phyloP scores from a whole-genome alignment of 2,888 invertebrate species.

The Ormyrus pomaceus region DNA sequence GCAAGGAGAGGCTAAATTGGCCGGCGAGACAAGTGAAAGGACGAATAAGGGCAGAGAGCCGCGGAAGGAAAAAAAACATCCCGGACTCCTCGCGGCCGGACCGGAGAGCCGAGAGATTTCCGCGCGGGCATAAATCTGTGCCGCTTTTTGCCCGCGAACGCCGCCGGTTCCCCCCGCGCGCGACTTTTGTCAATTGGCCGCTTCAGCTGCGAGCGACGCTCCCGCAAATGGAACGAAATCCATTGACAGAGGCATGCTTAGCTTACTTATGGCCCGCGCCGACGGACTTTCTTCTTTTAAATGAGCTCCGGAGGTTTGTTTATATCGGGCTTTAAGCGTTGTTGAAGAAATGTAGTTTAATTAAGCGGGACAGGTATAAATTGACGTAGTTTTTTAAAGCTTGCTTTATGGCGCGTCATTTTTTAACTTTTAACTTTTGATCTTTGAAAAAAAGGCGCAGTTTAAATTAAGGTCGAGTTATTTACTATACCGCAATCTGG shows the following conservation, averaged over 20 bases:
- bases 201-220: constrained; percentile 33
- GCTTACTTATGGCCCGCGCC: not conserved
- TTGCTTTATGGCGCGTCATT: too few species aligned
- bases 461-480: too few species aligned
- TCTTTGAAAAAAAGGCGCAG: too few species aligned
- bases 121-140: constrained; percentile 50
- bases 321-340: not conserved
- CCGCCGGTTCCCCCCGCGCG: not conserved
- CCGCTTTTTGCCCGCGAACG: constrained; percentile 28
- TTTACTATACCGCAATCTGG: too few species aligned
- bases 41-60: constrained; percentile 42
- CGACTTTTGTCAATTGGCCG: constrained; percentile 35
- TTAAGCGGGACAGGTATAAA: too few species aligned
- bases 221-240: constrained; percentile 21
- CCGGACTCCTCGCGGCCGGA: not conserved
- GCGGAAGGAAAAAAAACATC: not conserved
- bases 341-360: not conserved
- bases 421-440: too few species aligned
- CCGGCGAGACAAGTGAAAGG: constrained; percentile 53
- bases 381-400: too few species aligned
- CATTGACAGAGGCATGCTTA: constrained; percentile 47
- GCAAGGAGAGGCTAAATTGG: constrained; percentile 38
- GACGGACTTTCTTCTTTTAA: constrained; percentile 24
- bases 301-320: constrained; percentile 20
- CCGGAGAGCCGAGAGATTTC: constrained; percentile 16